A percentile compares a stretch with the other conserved stretches of the same genome.
phyloP scores from a whole-genome alignment of 1,140 invertebrate species.

The Bombus fervidus region DNA sequence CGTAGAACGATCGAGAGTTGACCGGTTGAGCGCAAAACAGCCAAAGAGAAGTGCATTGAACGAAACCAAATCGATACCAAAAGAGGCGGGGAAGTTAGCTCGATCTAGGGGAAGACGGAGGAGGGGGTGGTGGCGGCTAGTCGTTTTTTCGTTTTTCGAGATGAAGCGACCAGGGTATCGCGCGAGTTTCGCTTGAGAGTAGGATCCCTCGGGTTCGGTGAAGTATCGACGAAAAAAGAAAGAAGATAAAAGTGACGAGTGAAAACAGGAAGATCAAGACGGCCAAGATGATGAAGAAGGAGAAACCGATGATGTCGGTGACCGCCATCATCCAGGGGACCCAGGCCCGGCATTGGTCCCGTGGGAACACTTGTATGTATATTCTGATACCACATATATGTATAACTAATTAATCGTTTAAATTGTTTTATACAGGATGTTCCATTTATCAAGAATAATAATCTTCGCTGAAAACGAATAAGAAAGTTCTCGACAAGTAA shows the following conservation, averaged over 20 bases:
- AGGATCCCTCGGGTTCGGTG: neutral
- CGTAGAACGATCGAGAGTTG: slow-evolving; percentile 40
- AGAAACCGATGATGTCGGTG: slow-evolving; percentile 92
- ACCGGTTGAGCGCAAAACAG: slow-evolving; percentile 43
- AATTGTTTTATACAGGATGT: neutral
- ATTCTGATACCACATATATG: neutral
- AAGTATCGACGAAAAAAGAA: slow-evolving; percentile 4
- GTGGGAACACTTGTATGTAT: slow-evolving; percentile 82
- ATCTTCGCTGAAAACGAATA: neutral
- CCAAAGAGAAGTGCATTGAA: slow-evolving; percentile 58
- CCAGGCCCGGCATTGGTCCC: slow-evolving; percentile 84
- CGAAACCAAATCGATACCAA: slow-evolving; percentile 69
- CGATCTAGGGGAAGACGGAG: slow-evolving; percentile 6
- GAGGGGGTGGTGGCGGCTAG: neutral
- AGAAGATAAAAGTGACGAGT: slow-evolving; percentile 60
- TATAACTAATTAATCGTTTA: neutral
- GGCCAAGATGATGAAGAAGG: slow-evolving; percentile 89
- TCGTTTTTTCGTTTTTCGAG: slow-evolving; percentile 28
- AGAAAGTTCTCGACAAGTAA: neutral
- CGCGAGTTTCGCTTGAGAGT: slow-evolving; percentile 34
- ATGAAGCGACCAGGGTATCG: slow-evolving; percentile 53
- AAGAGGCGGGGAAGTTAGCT: slow-evolving; percentile 42
- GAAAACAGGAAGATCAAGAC: slow-evolving; percentile 52
- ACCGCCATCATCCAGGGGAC: slow-evolving; percentile 89
- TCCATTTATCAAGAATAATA: neutral